phyloP scores from a whole-genome alignment of 2,888 invertebrate species.

The Cyrtodaria siliqua region DNA sequence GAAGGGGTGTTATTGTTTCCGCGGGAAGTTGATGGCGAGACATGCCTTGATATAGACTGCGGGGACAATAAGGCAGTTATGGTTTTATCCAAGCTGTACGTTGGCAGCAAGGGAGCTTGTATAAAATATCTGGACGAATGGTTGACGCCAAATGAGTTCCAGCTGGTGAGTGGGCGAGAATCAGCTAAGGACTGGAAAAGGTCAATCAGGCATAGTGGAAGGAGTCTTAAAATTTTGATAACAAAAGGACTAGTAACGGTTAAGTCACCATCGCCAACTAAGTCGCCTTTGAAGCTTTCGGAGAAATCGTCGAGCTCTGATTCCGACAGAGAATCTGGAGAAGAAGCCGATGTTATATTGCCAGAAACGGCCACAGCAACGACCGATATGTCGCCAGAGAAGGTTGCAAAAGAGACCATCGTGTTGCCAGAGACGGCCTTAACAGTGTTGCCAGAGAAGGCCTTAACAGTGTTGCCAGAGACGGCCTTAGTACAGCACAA shows the following conservation, averaged over 20 bases:
- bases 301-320: background rate
- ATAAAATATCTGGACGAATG: slow-evolving; percentile 85
- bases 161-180: slow-evolving; percentile 86
- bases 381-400: too few relatives aligned
- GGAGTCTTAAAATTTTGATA: slow-evolving; percentile 29
- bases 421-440: too few relatives aligned
- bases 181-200: slow-evolving; percentile 87
- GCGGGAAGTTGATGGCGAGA: slow-evolving; percentile 39
- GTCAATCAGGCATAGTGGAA: slow-evolving; percentile 86
- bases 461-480: too few relatives aligned
- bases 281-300: background rate
- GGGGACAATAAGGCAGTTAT: slow-evolving; percentile 51
- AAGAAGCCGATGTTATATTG: too few relatives aligned
- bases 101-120: slow-evolving; percentile 87
- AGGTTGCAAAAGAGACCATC: too few relatives aligned
- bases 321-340: background rate
- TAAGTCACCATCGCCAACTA: slow-evolving; percentile 5
- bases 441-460: too few relatives aligned
- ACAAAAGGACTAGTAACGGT: slow-evolving; percentile 16
- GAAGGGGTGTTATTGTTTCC: slow-evolving; percentile 39
- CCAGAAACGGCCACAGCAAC: too few relatives aligned
- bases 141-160: slow-evolving; percentile 87
- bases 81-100: slow-evolving; percentile 48
- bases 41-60: slow-evolving; percentile 52
- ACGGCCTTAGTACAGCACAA: too few relatives aligned